Evolutionary conservation across 1,140 invertebrate species (phyloP).

Genomic region (Chelonus insularis): DNA sequence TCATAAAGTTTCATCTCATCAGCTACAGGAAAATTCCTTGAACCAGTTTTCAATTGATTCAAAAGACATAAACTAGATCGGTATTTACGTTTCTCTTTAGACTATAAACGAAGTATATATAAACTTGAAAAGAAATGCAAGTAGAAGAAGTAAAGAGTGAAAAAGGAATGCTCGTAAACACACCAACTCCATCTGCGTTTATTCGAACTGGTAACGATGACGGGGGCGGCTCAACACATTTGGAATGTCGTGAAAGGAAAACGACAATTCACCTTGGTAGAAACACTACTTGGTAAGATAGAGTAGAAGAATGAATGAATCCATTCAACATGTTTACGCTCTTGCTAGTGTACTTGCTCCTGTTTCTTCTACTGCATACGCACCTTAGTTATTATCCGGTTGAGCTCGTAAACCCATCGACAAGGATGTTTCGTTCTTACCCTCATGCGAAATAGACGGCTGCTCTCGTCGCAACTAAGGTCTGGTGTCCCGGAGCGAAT

Average conservation of each 20-base stretch:
- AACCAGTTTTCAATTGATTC: not conserved
- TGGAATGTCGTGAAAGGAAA: not conserved
- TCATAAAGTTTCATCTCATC: conserved; percentile 12
- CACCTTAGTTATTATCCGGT: conserved; percentile 18
- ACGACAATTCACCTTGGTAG: not conserved
- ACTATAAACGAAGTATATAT: not conserved
- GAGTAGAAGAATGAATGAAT: conserved; percentile 41
- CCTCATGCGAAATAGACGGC: not conserved
- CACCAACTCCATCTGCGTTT: not conserved
- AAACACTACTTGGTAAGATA: not conserved
- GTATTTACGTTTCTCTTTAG: not conserved
- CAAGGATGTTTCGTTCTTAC: not conserved
- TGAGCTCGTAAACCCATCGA: conserved; percentile 11
- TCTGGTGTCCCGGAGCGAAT: conserved; percentile 25
- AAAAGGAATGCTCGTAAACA: not conserved
- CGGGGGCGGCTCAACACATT: not conserved
- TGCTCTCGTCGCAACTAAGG: not conserved
- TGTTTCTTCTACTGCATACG: conserved; percentile 4
- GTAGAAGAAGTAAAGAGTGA: not conserved
- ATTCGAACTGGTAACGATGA: not conserved
- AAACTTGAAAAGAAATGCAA: not conserved
- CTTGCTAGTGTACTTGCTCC: conserved; percentile 16
- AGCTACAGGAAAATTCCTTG: not conserved
- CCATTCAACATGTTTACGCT: conserved; percentile 43
- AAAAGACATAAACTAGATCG: too few relatives aligned